Conservation (phyloP, 2,113 vertebrate genomes). For the Onychorhynchus coronatus region DNA sequence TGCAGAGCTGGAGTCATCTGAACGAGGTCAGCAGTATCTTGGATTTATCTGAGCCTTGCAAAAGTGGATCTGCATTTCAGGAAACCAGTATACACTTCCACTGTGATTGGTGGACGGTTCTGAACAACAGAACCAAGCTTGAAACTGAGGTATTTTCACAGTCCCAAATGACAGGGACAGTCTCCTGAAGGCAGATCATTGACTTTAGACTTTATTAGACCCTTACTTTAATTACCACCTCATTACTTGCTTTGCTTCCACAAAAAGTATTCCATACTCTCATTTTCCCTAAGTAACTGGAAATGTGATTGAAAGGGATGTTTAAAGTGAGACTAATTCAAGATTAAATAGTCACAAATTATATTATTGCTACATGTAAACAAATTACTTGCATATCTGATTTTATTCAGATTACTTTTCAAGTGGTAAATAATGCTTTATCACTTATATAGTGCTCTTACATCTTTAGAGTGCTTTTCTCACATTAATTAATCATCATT, state of each 20-base stretch:
- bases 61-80: background rate
- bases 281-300: constrained; percentile 58
- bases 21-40: background rate
- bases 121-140: background rate
- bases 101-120: background rate
- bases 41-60: background rate
- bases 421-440: constrained; percentile 72
- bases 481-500: constrained; percentile 71
- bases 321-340: constrained; percentile 68
- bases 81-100: background rate
- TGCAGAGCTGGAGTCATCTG: background rate
- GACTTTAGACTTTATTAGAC: constrained; percentile 45
- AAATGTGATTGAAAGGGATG: constrained; percentile 63
- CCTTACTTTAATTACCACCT: constrained; percentile 46
- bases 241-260: constrained; percentile 47
- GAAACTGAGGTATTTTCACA: background rate
- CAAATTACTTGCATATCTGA: constrained; percentile 70
- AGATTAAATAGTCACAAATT: constrained; percentile 70
- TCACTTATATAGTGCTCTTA: constrained; percentile 69
- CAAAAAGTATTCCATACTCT: constrained; percentile 55
- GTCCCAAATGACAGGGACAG: background rate
- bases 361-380: constrained; percentile 69
- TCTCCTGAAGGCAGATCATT: constrained; percentile 16
- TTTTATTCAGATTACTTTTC: constrained; percentile 72
- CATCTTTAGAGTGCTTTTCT: constrained; percentile 69